Conservation (phyloP, 30 jellyfish, hydroid and myxozoan species). For the Catostylus mosaicus region DNA sequence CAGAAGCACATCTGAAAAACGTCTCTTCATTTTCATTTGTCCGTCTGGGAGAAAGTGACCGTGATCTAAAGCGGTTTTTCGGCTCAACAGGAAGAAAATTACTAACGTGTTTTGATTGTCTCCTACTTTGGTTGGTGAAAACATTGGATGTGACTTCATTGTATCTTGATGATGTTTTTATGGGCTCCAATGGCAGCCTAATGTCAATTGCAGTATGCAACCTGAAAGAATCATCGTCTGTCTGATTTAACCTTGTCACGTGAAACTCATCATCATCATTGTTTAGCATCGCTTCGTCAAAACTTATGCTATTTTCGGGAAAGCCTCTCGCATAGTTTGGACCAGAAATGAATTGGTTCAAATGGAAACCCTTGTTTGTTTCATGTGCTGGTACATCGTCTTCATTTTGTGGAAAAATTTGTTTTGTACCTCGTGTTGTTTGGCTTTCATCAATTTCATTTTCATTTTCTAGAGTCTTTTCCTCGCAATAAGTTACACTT, state of each 20-base stretch:
- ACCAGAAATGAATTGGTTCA: not conserved
- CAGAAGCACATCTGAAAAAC: not conserved
- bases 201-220: not conserved
- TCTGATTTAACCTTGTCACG: conserved; percentile 5
- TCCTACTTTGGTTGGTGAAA: not conserved
- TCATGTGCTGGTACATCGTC: too few relatives aligned
- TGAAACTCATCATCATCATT: not conserved
- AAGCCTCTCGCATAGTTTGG: not conserved
- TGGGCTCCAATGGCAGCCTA: not conserved
- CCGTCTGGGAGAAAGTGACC: conserved; percentile 13
- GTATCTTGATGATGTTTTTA: not conserved
- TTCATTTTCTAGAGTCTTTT: not conserved
- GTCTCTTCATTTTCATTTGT: not conserved
- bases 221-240: conserved; percentile 1
- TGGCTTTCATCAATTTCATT: not conserved
- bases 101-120: not conserved
- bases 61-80: not conserved
- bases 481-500: not conserved
- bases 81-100: not conserved
- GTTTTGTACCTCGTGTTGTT: not conserved
- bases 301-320: not conserved
- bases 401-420: too few relatives aligned
- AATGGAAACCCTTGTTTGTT: not conserved
- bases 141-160: not conserved
- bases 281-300: not conserved